Evolutionary conservation across 2,888 invertebrate genomes (phyloP).

Genomic region (Agriopis aurantiaria): DNA sequence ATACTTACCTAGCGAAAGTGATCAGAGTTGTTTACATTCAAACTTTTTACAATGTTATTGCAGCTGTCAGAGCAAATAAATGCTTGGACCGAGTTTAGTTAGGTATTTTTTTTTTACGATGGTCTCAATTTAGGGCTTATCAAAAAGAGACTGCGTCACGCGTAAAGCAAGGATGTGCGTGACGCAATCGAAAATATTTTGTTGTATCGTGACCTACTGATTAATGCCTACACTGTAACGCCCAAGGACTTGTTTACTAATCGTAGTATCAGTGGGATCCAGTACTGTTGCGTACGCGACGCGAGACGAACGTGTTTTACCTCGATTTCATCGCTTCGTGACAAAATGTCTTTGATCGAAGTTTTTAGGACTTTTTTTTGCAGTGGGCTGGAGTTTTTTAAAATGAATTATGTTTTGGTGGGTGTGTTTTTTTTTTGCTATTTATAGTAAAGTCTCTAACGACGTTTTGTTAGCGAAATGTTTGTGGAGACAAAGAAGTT

Average conservation of each 20-base stretch:
- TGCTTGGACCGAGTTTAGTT: no score
- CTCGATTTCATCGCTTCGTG: background rate
- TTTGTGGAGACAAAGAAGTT: background rate
- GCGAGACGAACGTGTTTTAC: constrained; percentile 29
- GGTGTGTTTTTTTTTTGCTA: constrained; percentile 10
- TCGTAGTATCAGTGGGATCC: constrained; percentile 21
- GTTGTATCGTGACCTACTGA: constrained; percentile 20
- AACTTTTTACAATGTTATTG: no score
- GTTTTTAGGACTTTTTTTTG: constrained; percentile 5
- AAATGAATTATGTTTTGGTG: constrained; percentile 35
- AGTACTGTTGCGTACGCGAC: constrained; percentile 31
- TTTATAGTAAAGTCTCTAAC: background rate
- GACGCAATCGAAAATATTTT: constrained; percentile 6
- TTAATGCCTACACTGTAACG: constrained; percentile 12
- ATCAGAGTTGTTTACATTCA: no score
- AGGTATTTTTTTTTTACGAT: no score
- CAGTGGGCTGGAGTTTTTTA: background rate
- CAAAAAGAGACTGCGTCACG: no score
- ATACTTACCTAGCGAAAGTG: no score
- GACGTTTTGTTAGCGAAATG: constrained; percentile 2
- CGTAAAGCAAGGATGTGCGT: background rate
- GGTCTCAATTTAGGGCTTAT: no score
- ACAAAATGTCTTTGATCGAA: constrained; percentile 8
- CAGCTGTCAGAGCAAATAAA: no score
- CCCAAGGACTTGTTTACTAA: constrained; percentile 41